Percentiles rank a stretch among this genome's conserved stretches.
Evolutionary conservation across 1,140 invertebrate genomes (phyloP).

Genomic region (Vollenhovia emeryi): DNA sequence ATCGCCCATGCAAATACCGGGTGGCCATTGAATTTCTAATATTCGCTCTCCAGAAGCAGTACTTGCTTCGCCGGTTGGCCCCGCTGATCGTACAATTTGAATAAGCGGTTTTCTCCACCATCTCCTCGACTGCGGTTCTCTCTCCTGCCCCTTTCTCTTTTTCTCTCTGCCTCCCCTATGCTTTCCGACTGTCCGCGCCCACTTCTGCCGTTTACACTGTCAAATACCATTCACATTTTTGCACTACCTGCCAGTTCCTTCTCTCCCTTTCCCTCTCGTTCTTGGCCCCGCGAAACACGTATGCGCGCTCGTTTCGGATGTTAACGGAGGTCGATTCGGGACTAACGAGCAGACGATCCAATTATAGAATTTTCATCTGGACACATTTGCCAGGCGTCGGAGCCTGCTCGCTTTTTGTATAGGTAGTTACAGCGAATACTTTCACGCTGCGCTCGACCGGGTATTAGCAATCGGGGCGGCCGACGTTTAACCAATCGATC

Average conservation of each 20-base stretch:
- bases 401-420: slow-evolving; percentile 60
- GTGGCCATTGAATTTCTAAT: slow-evolving; percentile 65
- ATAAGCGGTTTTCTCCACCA: slow-evolving; percentile 63
- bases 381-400: slow-evolving; percentile 64
- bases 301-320: slow-evolving; percentile 66
- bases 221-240: slow-evolving; percentile 48
- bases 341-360: slow-evolving; percentile 80
- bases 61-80: neutral
- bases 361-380: slow-evolving; percentile 81
- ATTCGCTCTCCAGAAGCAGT: slow-evolving; percentile 27
- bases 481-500: slow-evolving; percentile 63
- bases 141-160: neutral
- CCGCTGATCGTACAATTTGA: slow-evolving; percentile 58
- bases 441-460: neutral
- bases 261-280: slow-evolving; percentile 42
- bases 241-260: slow-evolving; percentile 64
- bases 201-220: slow-evolving; percentile 41
- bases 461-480: slow-evolving; percentile 43
- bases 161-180: neutral
- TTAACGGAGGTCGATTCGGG: slow-evolving; percentile 80
- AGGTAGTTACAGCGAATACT: slow-evolving; percentile 63
- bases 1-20: slow-evolving; percentile 64
- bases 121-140: neutral
- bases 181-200: neutral
- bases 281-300: slow-evolving; percentile 36